A percentile compares a stretch with the other conserved stretches of the same genome.
These are phyloP conservation scores for Babylonia areolata DNA, from an alignment of 1,140 invertebrate species.

Conservation along the genomic window DNA sequence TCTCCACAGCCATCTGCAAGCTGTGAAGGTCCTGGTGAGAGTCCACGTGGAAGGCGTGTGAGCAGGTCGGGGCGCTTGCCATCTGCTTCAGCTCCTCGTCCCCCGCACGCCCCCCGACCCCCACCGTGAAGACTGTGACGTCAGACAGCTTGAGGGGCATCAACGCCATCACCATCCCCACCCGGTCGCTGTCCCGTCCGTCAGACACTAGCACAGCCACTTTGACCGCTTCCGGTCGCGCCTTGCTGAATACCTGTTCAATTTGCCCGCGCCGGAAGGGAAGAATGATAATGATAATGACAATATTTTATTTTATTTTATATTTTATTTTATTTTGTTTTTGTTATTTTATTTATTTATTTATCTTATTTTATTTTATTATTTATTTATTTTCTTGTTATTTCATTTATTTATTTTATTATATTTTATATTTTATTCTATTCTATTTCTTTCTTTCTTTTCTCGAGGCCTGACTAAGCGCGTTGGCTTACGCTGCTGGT, in stretches of 20 bases:
- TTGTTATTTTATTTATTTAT: neutral
- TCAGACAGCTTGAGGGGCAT: slow-evolving; percentile 23
- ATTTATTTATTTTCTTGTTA: no score
- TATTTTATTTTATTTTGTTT: no score
- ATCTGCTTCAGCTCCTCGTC: slow-evolving; percentile 35
- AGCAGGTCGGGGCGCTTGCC: slow-evolving; percentile 44
- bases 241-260: slow-evolving; percentile 25
- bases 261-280: no score
- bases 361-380: neutral
- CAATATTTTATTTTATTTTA: no score
- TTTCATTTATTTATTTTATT: neutral
- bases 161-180: neutral
- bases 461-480: no score
- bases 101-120: slow-evolving; percentile 21
- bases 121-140: slow-evolving; percentile 31
- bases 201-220: slow-evolving; percentile 40
- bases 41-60: slow-evolving; percentile 46
- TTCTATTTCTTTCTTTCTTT: no score
- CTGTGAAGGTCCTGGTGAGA: slow-evolving; percentile 41
- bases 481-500: no score
- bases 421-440: neutral
- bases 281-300: no score
- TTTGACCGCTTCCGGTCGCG: slow-evolving; percentile 29
- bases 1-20: slow-evolving; percentile 46
- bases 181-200: slow-evolving; percentile 26